phyloP scores from a whole-genome alignment of 2,888 invertebrate species.

The Cheilosia urbana region DNA sequence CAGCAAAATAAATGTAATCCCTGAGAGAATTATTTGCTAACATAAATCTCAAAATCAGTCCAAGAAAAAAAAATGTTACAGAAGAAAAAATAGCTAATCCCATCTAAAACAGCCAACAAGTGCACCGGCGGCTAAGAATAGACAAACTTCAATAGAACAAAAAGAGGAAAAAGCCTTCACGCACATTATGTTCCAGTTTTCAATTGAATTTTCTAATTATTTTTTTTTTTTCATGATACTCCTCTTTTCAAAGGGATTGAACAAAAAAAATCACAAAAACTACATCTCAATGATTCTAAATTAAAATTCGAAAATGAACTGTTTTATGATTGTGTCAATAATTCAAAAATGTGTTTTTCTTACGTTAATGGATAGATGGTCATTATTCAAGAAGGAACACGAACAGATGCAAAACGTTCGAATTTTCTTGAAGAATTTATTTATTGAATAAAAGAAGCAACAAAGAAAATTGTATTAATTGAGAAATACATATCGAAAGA shows the following conservation, averaged over 20 bases:
- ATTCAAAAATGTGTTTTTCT: slow-evolving; percentile 17
- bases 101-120: slow-evolving; percentile 32
- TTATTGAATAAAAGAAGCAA: slow-evolving; percentile 10
- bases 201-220: slow-evolving; percentile 19
- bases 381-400: background rate
- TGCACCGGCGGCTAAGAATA: slow-evolving; percentile 31
- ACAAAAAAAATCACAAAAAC: slow-evolving; percentile 2
- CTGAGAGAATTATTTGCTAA: slow-evolving; percentile 25
- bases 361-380: slow-evolving; percentile 38
- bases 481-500: slow-evolving; percentile 14
- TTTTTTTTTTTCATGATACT: slow-evolving; percentile 5
- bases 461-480: slow-evolving; percentile 6
- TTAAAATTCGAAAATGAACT: slow-evolving; percentile 46
- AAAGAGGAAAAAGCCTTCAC: background rate
- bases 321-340: slow-evolving; percentile 60
- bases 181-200: slow-evolving; percentile 15
- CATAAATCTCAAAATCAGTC: slow-evolving; percentile 31
- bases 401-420: background rate
- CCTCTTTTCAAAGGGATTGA: slow-evolving; percentile 5
- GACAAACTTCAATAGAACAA: slow-evolving; percentile 8
- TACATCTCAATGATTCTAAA: slow-evolving; percentile 18
- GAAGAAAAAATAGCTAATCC: background rate
- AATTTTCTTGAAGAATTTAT: slow-evolving; percentile 7
- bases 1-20: slow-evolving; percentile 28
- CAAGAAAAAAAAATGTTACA: background rate